Percentiles rank a stretch among this genome's conserved stretches.
phyloP scores from a whole-genome alignment of 1,140 invertebrate species.

The Cheumatopsyche charites region DNA sequence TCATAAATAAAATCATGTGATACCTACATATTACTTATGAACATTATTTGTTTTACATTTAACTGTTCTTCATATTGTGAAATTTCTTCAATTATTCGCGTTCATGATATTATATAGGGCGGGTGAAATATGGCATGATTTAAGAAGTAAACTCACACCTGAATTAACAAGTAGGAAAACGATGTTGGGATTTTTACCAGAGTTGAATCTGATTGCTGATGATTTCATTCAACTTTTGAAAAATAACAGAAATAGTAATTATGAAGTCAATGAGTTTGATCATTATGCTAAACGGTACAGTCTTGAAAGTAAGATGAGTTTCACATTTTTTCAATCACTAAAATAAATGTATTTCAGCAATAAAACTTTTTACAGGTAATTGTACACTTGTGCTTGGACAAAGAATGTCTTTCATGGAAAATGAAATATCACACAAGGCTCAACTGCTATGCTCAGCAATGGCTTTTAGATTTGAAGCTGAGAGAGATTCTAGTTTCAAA shows the following conservation, averaged over 20 bases:
- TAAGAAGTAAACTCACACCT: conserved; percentile 75
- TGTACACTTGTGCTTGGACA: conserved; percentile 78
- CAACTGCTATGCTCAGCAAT: conserved; percentile 70
- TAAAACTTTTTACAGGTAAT: conserved; percentile 60
- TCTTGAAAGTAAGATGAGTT: conserved; percentile 70
- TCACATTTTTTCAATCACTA: background rate
- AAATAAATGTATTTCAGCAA: background rate
- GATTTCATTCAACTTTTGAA: conserved; percentile 76
- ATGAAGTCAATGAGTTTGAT: conserved; percentile 68
- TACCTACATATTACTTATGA: background rate
- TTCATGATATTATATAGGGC: conserved; percentile 63
- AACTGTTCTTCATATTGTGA: background rate
- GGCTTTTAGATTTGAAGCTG: conserved; percentile 75
- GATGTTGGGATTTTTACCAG: conserved; percentile 77
- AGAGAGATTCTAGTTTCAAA: conserved; percentile 81
- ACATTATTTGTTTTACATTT: background rate
- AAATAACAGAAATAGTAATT: conserved; percentile 58
- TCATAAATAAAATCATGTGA: background rate
- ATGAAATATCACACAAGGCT: conserved; percentile 63
- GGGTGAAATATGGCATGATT: conserved; percentile 78
- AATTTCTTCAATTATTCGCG: background rate
- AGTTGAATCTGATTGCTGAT: conserved; percentile 76
- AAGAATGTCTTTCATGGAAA: conserved; percentile 78
- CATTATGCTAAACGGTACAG: conserved; percentile 77
- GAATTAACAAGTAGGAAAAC: conserved; percentile 79